These are phyloP conservation scores for Piliocolobus tephrosceles DNA, from an alignment of 2,113 vertebrate species.

Conservation along the genomic window DNA sequence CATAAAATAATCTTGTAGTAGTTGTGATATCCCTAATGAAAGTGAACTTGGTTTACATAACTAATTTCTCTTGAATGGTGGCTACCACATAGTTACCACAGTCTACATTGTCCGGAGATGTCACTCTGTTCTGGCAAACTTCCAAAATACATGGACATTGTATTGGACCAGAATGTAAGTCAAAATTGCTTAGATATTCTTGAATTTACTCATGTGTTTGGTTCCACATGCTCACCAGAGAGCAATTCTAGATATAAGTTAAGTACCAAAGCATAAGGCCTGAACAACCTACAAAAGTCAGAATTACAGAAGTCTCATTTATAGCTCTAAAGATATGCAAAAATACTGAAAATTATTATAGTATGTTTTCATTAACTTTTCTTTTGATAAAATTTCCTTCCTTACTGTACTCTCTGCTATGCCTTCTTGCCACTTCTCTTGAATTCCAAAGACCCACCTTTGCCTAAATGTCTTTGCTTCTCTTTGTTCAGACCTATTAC, in stretches of 20 bases:
- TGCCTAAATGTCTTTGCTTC: background rate
- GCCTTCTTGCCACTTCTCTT: background rate
- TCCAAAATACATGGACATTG: background rate
- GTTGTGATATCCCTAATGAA: background rate
- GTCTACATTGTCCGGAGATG: background rate
- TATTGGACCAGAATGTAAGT: background rate
- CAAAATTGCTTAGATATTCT: background rate
- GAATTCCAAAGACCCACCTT: background rate
- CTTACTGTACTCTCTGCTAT: background rate
- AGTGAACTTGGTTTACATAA: background rate
- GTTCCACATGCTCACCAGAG: background rate
- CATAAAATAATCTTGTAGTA: background rate
- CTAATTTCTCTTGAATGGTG: background rate
- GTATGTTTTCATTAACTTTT: background rate
- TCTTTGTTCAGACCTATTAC: background rate
- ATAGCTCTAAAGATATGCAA: background rate
- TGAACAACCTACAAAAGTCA: background rate
- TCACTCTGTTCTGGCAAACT: background rate
- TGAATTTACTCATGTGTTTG: background rate
- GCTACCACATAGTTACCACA: background rate
- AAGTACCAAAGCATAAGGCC: background rate
- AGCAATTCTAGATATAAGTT: background rate
- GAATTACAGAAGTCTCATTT: background rate
- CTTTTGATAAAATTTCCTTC: background rate
- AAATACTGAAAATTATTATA: background rate